phyloP scores from a whole-genome alignment of 2,888 invertebrate genomes.

The Pammene aurita region DNA sequence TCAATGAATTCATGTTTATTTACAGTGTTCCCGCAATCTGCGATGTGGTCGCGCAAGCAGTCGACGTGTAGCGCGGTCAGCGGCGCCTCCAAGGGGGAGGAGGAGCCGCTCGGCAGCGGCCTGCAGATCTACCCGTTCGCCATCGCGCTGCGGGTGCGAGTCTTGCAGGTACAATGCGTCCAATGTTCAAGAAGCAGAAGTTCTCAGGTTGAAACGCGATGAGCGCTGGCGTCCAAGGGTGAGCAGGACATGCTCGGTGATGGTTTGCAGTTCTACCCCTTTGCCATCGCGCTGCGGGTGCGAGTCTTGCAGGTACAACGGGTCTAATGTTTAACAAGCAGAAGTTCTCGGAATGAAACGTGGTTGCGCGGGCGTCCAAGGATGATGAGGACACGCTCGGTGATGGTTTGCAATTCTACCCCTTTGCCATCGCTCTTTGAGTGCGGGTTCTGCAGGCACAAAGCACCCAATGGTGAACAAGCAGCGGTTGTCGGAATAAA shows the following conservation, averaged over 20 bases:
- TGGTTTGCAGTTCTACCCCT: constrained; percentile 70
- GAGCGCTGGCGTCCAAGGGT: constrained; percentile 67
- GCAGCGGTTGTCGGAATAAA: constrained; percentile 73
- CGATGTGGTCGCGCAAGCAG: constrained; percentile 80
- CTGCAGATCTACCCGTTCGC: constrained; percentile 75
- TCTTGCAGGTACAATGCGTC: constrained; percentile 63
- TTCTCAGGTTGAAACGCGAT: constrained; percentile 77
- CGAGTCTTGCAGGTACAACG: constrained; percentile 70
- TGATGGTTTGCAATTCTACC: constrained; percentile 65
- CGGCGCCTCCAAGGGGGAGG: constrained; percentile 69
- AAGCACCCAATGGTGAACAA: no score
- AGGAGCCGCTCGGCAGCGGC: constrained; percentile 57
- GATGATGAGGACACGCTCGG: constrained; percentile 63
- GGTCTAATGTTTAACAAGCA: no score
- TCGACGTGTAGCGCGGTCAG: constrained; percentile 77
- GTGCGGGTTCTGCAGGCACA: constrained; percentile 74
- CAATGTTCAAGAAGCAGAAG: constrained; percentile 50
- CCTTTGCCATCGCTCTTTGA: constrained; percentile 75
- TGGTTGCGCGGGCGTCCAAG: constrained; percentile 70
- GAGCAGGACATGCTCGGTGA: constrained; percentile 61
- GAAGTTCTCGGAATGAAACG: constrained; percentile 77
- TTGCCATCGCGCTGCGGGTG: constrained; percentile 74
- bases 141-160: constrained; percentile 72
- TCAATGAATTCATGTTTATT: neutral
- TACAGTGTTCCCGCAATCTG: constrained; percentile 64